These are phyloP conservation scores for Drosophila chauvacae DNA, from an alignment of 1,140 invertebrate genomes.

Conservation along the genomic window DNA sequence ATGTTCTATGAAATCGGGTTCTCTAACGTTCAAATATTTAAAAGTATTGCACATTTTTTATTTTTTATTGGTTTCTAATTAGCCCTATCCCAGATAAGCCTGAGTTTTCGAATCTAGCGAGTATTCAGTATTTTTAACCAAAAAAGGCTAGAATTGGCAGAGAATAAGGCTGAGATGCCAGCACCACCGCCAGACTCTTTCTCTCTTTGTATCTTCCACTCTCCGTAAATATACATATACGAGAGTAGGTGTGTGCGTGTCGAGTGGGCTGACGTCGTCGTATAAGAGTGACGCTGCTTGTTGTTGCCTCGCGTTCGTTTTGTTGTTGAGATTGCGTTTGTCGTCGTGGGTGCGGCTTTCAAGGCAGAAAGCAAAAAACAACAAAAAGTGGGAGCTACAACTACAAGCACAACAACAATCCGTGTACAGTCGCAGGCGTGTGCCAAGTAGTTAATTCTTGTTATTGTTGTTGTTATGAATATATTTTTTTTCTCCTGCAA, in stretches of 20 bases:
- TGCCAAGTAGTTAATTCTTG: conserved; percentile 62
- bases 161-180: neutral
- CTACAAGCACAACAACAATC: conserved; percentile 19
- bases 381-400: conserved; percentile 36
- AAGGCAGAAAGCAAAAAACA: conserved; percentile 28
- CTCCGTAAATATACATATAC: neutral
- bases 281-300: conserved; percentile 65
- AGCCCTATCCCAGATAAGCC: neutral
- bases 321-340: conserved; percentile 38
- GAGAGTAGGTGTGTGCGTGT: neutral
- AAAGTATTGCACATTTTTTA: too few relatives aligned
- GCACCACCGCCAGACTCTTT: neutral
- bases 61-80: neutral
- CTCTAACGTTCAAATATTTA: neutral
- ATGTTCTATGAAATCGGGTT: neutral
- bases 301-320: conserved; percentile 32
- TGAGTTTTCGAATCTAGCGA: neutral
- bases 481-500: conserved; percentile 2
- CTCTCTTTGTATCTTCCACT: conserved; percentile 3
- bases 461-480: conserved; percentile 35
- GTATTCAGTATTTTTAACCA: conserved; percentile 1
- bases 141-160: neutral
- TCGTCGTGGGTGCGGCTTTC: conserved; percentile 68
- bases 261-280: conserved; percentile 62
- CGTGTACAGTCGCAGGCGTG: conserved; percentile 71